Evolutionary conservation across 2,797 vertebrate species (phyloP).

Genomic region (Meriones psammophilus): DNA sequence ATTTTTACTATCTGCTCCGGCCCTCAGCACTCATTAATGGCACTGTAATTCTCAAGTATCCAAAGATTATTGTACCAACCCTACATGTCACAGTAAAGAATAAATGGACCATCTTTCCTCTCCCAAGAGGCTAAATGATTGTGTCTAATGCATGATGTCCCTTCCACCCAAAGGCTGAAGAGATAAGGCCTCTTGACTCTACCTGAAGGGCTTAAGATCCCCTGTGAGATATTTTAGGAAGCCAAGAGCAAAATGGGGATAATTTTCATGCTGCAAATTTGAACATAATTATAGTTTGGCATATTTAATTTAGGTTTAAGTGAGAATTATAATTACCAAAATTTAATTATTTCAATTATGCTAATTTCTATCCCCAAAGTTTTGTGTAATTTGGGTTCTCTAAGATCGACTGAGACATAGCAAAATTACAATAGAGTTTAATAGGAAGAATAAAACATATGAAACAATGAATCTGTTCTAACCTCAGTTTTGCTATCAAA

Average conservation of each 20-base stretch:
- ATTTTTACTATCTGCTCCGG: constrained; percentile 55
- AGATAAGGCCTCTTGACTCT: constrained; percentile 81
- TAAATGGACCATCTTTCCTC: constrained; percentile 67
- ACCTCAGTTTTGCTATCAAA: constrained; percentile 32
- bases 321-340: constrained; percentile 84
- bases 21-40: constrained; percentile 47
- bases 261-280: constrained; percentile 83
- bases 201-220: constrained; percentile 73
- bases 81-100: constrained; percentile 42
- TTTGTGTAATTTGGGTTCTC: constrained; percentile 76
- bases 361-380: constrained; percentile 81
- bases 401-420: constrained; percentile 40
- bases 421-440: constrained; percentile 64
- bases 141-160: constrained; percentile 63
- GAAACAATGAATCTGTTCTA: constrained; percentile 20
- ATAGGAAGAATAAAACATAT: constrained; percentile 58
- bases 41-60: constrained; percentile 40
- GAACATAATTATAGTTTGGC: constrained; percentile 83
- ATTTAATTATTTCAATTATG: constrained; percentile 85
- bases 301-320: constrained; percentile 84
- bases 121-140: constrained; percentile 64
- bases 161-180: constrained; percentile 63
- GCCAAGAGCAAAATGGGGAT: constrained; percentile 80
- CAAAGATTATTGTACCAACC: constrained; percentile 63
- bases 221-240: constrained; percentile 79